Evolutionary conservation across 1,140 invertebrate species (phyloP), one percentile per base, ranked within the genome.

Genomic region (Ostrea denselamellosa): DNA sequence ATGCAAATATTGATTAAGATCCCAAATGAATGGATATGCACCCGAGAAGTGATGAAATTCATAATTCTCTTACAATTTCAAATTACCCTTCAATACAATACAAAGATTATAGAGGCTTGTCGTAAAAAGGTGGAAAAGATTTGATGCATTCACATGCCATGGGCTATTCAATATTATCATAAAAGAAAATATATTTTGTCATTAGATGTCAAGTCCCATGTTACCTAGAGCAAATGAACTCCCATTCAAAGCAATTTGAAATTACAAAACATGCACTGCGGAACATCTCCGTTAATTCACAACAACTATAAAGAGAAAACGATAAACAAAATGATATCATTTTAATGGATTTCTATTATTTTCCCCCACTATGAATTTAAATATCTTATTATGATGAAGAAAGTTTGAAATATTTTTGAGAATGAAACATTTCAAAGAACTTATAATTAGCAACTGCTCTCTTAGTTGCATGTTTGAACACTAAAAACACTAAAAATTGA

Each of bases 1-100:
- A 77, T 77, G 68, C 68, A 77, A 77, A 77, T 77, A 77, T 77
- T 77, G 68, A 77, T 77, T 77, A 77, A 77, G 68, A 77, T 77
- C 68, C 25, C 68, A 28, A 77, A 77, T 77, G 68, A 77, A 77
- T 77, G 28, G 68, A 25, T 77, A 77, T 77, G 68, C 68, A 77
- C 68, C 68, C 22, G 28, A 77, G 68, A 77, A 77, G 68, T 77
- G 25, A 25, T 34, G 68, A 34, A 77, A 77, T 77, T 77, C 68
- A 77, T 77, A 77, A 77, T 77, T 77, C 68, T 77, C 68, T 77
- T 22, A 77, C 68, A 77, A 77, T 77, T 77, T 77, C 68, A 77
- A 77, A 77, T 77, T 77, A 77, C 68, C 25, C 68, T 25, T 77
- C 68, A 77, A 77, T 77, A 77, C 68, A 28, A 77, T 77, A 77